Conservation (phyloP, 1,140 invertebrate species). For the Drosophila sucinea region DNA sequence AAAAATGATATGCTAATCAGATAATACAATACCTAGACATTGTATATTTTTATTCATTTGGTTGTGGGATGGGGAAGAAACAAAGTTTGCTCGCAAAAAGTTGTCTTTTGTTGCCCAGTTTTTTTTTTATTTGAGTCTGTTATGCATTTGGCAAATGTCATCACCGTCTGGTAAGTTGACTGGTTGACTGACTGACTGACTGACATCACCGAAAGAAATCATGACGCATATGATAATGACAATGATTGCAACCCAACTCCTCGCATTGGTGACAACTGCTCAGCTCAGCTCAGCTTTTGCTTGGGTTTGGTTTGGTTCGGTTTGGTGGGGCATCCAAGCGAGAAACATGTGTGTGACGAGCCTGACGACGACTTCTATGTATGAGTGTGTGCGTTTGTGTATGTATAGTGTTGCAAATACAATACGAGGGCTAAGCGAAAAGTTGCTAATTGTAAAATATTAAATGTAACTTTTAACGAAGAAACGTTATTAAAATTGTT, state of each 20-base stretch:
- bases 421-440: neutral
- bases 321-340: conserved; percentile 50
- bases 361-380: neutral
- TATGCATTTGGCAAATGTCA: conserved; percentile 45
- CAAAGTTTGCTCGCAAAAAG: too few species aligned
- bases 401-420: too few species aligned
- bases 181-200: conserved; percentile 31
- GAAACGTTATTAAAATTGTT: too few species aligned
- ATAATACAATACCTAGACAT: neutral
- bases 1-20: conserved; percentile 4
- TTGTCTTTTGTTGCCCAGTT: neutral
- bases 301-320: conserved; percentile 1
- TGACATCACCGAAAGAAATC: conserved; percentile 63
- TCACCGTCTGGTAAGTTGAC: conserved; percentile 41
- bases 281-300: too few species aligned
- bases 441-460: neutral
- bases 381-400: neutral
- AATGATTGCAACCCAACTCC: conserved; percentile 61
- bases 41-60: too few species aligned
- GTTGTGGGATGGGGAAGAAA: too few species aligned
- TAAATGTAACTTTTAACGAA: too few species aligned
- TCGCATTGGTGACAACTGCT: conserved; percentile 65
- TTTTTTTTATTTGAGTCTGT: neutral
- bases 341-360: conserved; percentile 64
- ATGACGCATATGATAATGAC: conserved; percentile 79